phyloP scores from a whole-genome alignment of 2,797 vertebrate genomes.

The Amphiprion clarkii region DNA sequence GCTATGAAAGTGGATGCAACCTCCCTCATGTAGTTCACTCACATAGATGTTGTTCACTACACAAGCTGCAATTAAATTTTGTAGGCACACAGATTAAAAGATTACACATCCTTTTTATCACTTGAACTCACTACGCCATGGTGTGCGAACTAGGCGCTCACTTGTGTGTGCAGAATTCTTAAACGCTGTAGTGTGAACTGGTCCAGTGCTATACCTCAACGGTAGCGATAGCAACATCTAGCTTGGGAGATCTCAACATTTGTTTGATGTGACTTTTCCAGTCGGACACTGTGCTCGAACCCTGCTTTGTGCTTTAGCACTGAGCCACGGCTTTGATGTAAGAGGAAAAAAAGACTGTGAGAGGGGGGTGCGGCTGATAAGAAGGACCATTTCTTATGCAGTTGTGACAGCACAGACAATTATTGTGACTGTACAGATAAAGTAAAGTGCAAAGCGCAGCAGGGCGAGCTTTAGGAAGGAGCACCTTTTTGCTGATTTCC shows the following conservation, averaged over 20 bases:
- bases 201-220: neutral
- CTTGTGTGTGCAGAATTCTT: slow-evolving; percentile 15
- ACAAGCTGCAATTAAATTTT: slow-evolving; percentile 11
- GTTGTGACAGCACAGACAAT: slow-evolving; percentile 9
- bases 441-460: slow-evolving; percentile 13
- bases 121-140: neutral
- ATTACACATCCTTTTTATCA: slow-evolving; percentile 2
- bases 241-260: neutral
- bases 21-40: neutral
- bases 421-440: slow-evolving; percentile 22
- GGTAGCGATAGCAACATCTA: neutral
- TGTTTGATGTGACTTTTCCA: neutral
- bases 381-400: neutral
- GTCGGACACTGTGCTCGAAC: neutral
- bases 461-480: slow-evolving; percentile 15
- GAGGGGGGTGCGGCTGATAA: slow-evolving; percentile 11
- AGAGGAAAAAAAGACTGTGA: neutral
- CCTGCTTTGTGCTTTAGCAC: neutral
- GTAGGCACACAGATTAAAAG: neutral
- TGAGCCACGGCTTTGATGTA: neutral
- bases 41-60: neutral
- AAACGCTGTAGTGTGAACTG: slow-evolving; percentile 1
- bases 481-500: slow-evolving; percentile 27
- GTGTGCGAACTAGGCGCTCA: slow-evolving; percentile 2
- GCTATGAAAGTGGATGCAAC: neutral